Evolutionary conservation across 2,888 invertebrate genomes (phyloP).

Genomic region (Hyposoter dolosus): DNA sequence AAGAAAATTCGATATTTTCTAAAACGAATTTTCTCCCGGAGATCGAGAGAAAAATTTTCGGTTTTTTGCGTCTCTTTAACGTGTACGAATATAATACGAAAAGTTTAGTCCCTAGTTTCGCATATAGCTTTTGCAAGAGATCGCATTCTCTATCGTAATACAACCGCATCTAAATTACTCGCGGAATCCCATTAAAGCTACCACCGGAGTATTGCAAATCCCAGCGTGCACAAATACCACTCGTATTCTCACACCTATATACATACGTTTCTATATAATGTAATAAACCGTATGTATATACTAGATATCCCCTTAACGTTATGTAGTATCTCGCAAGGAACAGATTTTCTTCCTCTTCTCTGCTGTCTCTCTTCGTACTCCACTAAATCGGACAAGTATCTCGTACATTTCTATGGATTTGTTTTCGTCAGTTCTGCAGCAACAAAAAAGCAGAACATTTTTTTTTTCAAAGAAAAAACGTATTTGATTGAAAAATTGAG

Average conservation of each 20-base stretch:
- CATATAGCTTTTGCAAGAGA: not conserved
- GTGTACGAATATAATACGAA: too few species aligned
- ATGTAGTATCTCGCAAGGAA: not conserved
- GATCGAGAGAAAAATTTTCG: too few species aligned
- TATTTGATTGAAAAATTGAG: too few species aligned
- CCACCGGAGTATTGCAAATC: slow-evolving; percentile 40
- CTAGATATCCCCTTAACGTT: not conserved
- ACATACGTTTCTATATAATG: slow-evolving; percentile 7
- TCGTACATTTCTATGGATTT: slow-evolving; percentile 62
- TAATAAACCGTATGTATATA: slow-evolving; percentile 3
- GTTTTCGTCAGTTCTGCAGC: slow-evolving; percentile 56
- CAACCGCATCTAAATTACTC: slow-evolving; percentile 65
- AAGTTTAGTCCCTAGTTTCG: slow-evolving; percentile 20
- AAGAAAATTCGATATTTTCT: too few species aligned
- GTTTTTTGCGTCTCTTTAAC: too few species aligned
- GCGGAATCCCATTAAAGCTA: slow-evolving; percentile 65
- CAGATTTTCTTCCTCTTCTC: not conserved
- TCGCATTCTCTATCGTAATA: slow-evolving; percentile 56
- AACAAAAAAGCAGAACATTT: not conserved
- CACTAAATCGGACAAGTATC: slow-evolving; percentile 46
- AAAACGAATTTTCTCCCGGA: too few species aligned
- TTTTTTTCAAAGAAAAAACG: too few species aligned
- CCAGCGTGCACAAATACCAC: slow-evolving; percentile 26
- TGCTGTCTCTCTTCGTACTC: not conserved
- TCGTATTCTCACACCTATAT: not conserved